Base-by-base conservation (phyloP, 2,888 invertebrate species). In the Zeuzera pyrina region DNA sequence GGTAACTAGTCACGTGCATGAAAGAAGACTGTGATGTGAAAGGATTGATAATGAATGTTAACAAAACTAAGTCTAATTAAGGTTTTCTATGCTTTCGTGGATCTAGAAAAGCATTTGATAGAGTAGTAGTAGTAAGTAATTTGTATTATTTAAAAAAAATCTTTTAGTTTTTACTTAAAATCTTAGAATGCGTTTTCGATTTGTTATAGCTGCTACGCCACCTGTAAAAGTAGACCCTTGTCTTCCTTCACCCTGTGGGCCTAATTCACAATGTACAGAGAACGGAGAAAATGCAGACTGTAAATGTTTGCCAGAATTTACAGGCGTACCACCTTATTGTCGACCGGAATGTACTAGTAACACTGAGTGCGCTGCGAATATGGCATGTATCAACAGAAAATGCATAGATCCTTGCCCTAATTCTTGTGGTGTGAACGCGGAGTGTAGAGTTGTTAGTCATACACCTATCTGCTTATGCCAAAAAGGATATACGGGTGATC, bases 391-490 rank as follows among this genome's bases (percentile, higher is more conserved):
- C 15, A 88, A 89, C 56, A 85, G 86, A 52, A 90, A 89, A 66
- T 91, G 91, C 53, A 73, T 68, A 51, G 88, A 91, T 54, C 91
- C 91, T n/a, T 92, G 91, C 52, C 79, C 78, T 12, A 85, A 87
- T 14, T 85, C 87, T 8, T 91, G 91, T 50, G 91, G 90, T 13
- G 53, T 79, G 3, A 89, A 89, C 55, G 88, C 92, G 7, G 86
- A 89, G 44, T 93, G 92, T 64, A 84, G 86, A 49, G 90, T 91
- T 10, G 84, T 90, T 12, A 90, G 89, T 58, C 92, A 92, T 54
- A 88, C 88, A 2, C 90, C 92, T 1, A 88, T 89, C 49, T 89
- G 88, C 59, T 73, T 87, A 50, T 88, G 91, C 64, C 56, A 73
- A 35, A 69, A 72, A 34, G 87, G 87, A 29, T 90, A 84, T 45